phyloP scores from a whole-genome alignment of 2,113 vertebrate genomes.

The Paedocypris sp. region DNA sequence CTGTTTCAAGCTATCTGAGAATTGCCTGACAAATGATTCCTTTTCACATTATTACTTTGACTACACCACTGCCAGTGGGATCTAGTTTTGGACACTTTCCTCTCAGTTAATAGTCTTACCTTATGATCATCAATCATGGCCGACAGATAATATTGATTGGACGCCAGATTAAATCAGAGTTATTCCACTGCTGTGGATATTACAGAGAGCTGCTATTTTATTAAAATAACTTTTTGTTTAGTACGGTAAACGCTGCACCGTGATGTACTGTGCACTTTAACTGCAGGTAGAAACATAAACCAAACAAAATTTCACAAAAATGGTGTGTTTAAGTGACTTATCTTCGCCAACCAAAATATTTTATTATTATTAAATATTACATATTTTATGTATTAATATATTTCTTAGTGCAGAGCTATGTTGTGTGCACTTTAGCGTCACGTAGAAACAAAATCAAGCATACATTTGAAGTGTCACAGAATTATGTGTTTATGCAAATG shows the following conservation, averaged over 20 bases:
- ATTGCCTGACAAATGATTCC: slow-evolving; percentile 57
- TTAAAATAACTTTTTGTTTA: slow-evolving; percentile 52
- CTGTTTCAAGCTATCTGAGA: slow-evolving; percentile 53
- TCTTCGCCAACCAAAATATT: too few species aligned
- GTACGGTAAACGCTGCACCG: neutral
- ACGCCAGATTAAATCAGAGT: slow-evolving; percentile 61
- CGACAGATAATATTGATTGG: slow-evolving; percentile 62
- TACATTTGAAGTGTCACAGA: too few species aligned
- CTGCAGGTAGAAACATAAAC: neutral
- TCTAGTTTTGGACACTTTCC: slow-evolving; percentile 51
- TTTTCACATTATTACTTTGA: slow-evolving; percentile 52
- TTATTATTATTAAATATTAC: too few species aligned
- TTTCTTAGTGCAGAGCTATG: too few species aligned
- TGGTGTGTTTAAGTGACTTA: too few species aligned
- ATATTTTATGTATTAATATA: too few species aligned
- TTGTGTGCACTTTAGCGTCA: too few species aligned
- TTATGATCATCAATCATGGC: slow-evolving; percentile 59
- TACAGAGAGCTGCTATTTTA: slow-evolving; percentile 56
- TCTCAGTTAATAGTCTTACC: slow-evolving; percentile 56
- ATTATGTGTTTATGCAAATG: too few species aligned
- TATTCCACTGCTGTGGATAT: slow-evolving; percentile 53
- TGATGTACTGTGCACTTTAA: neutral
- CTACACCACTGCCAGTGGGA: slow-evolving; percentile 41
- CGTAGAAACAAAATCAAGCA: too few species aligned
- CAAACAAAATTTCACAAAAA: too few species aligned